Conservation (phyloP, 2,797 vertebrate genomes). For the Enoplosus armatus region DNA sequence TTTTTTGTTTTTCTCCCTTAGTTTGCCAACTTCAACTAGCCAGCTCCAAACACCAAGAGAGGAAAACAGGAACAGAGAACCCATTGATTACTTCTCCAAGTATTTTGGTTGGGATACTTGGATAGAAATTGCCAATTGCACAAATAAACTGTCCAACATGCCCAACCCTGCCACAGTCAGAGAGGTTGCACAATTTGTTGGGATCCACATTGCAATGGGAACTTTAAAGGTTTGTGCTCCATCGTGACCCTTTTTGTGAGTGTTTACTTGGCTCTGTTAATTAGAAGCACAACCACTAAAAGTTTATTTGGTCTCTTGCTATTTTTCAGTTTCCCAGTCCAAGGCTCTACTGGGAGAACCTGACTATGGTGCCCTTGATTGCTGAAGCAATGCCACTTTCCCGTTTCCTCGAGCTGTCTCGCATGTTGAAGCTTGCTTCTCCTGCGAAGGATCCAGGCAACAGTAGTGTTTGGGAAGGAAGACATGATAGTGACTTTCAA, state of each 20-base stretch:
- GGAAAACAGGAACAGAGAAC: conserved; percentile 55
- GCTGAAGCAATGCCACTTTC: conserved; percentile 82
- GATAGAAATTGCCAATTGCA: conserved; percentile 81
- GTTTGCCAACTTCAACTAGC: conserved; percentile 44
- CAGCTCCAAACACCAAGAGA: conserved; percentile 20
- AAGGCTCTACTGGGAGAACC: conserved; percentile 86
- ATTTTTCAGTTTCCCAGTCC: conserved; percentile 83
- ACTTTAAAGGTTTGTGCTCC: conserved; percentile 85
- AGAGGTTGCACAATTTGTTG: conserved; percentile 86
- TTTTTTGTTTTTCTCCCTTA: conserved; percentile 25
- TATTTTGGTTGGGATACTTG: conserved; percentile 85
- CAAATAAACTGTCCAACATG: conserved; percentile 67
- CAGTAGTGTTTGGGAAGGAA: conserved; percentile 6
- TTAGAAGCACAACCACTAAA: background rate
- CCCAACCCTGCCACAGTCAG: conserved; percentile 68
- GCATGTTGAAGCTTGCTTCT: conserved; percentile 74
- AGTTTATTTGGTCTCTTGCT: conserved; percentile 22
- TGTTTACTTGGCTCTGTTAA: background rate
- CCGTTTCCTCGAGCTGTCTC: conserved; percentile 81
- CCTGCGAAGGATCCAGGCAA: conserved; percentile 38
- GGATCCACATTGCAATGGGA: conserved; percentile 89
- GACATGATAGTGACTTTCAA: conserved; percentile 1
- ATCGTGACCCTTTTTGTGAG: background rate
- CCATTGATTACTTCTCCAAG: conserved; percentile 83
- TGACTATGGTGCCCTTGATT: conserved; percentile 85